A percentile compares a stretch with the other conserved stretches of the same genome.
phyloP scores from a whole-genome alignment of 1,140 invertebrate species.

The Colletes gigas region DNA sequence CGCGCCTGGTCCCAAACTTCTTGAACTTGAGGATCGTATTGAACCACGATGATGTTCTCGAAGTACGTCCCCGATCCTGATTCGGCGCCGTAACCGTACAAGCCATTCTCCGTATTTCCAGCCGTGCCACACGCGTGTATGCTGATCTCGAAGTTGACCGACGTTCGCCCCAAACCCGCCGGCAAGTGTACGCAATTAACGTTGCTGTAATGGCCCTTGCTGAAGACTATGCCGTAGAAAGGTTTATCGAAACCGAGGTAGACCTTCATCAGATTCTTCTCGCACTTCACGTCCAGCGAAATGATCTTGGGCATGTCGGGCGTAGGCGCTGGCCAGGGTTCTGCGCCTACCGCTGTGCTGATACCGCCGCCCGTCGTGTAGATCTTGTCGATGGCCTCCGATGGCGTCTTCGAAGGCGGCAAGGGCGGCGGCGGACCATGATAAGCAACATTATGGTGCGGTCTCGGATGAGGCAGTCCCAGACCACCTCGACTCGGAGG shows the following conservation, averaged over 20 bases:
- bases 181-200: slow-evolving; percentile 95
- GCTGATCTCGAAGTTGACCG: slow-evolving; percentile 94
- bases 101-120: slow-evolving; percentile 93
- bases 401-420: slow-evolving; percentile 72
- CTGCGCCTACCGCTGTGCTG: slow-evolving; percentile 77
- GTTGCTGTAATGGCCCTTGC: slow-evolving; percentile 95
- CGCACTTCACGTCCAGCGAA: slow-evolving; percentile 95
- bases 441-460: slow-evolving; percentile 83
- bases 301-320: slow-evolving; percentile 95
- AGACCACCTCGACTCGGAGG: slow-evolving; percentile 80
- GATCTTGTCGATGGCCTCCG: slow-evolving; percentile 84
- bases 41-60: slow-evolving; percentile 96
- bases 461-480: slow-evolving; percentile 78
- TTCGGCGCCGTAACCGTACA: slow-evolving; percentile 91
- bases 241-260: slow-evolving; percentile 96
- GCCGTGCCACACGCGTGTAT: slow-evolving; percentile 95
- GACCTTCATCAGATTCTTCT: slow-evolving; percentile 96
- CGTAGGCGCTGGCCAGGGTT: slow-evolving; percentile 90
- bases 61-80: slow-evolving; percentile 95
- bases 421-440: slow-evolving; percentile 86
- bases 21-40: slow-evolving; percentile 97
- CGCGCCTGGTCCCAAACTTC: slow-evolving; percentile 98
- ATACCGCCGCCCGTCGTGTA: slow-evolving; percentile 76
- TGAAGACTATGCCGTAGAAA: slow-evolving; percentile 97
- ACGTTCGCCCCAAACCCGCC: slow-evolving; percentile 91